Evolutionary conservation across 2,797 vertebrate species (phyloP).

Genomic region (Pygocentrus nattereri): DNA sequence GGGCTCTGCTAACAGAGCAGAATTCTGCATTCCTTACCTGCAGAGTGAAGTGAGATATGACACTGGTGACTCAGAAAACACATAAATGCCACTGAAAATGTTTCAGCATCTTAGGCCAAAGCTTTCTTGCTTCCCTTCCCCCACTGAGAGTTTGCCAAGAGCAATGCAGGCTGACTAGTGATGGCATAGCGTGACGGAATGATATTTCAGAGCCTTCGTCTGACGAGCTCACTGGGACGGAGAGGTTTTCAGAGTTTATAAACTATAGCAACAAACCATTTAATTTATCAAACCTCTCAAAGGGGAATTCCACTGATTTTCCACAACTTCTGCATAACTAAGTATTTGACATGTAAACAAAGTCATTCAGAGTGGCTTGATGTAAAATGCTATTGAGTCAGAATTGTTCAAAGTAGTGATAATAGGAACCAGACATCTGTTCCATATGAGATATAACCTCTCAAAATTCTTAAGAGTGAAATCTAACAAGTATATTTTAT

Average conservation of each 20-base stretch:
- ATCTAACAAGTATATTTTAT: no score
- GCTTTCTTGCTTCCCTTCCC: neutral
- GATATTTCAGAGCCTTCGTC: neutral
- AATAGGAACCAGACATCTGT: no score
- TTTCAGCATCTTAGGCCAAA: neutral
- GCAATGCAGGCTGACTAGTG: conserved; percentile 7
- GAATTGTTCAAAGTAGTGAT: no score
- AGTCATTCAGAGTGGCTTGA: no score
- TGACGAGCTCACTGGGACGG: neutral
- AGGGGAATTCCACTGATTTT: neutral
- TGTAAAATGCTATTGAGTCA: no score
- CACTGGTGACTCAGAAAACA: neutral
- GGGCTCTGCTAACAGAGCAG: conserved; percentile 19
- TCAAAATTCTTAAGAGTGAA: no score
- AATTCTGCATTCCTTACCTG: neutral
- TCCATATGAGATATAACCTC: neutral
- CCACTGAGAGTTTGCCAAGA: conserved; percentile 11
- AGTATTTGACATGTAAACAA: no score
- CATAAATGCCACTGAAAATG: conserved; percentile 11
- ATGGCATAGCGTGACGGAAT: neutral
- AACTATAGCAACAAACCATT: conserved; percentile 25
- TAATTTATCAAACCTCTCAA: neutral
- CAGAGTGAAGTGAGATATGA: neutral
- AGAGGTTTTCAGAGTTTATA: neutral
- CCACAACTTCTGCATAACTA: no score